These are phyloP conservation scores for Bombus huntii DNA, from an alignment of 1,140 invertebrate species.

Conservation along the genomic window DNA sequence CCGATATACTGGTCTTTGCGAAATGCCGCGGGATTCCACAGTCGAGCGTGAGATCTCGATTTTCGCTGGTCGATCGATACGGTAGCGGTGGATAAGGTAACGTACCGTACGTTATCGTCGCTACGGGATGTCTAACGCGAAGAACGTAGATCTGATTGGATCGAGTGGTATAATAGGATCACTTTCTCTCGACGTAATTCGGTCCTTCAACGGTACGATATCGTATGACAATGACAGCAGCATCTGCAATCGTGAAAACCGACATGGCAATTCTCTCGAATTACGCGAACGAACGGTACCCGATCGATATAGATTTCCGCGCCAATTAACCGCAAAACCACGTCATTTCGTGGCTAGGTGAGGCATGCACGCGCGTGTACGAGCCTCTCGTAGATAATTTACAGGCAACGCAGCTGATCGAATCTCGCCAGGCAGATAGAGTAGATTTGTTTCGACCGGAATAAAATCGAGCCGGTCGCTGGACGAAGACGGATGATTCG, in stretches of 20 bases:
- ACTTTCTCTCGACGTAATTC: too few relatives aligned
- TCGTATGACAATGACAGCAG: too few relatives aligned
- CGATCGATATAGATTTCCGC: conserved; percentile 24
- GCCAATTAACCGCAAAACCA: conserved; percentile 27
- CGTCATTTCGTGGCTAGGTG: neutral
- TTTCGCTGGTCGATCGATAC: conserved; percentile 42
- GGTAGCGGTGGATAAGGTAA: neutral
- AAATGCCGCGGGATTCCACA: conserved; percentile 73
- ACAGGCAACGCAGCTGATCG: neutral
- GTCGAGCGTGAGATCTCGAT: conserved; percentile 55
- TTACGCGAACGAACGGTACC: neutral
- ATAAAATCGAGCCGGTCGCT: neutral
- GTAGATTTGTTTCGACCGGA: neutral
- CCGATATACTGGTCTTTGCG: conserved; percentile 74
- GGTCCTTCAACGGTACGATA: too few relatives aligned
- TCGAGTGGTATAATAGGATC: too few relatives aligned
- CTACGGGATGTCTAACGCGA: too few relatives aligned
- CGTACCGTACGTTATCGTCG: neutral
- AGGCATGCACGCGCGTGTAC: neutral
- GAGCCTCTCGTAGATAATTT: neutral
- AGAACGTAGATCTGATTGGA: too few relatives aligned
- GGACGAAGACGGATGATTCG: conserved; percentile 9
- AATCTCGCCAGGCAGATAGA: neutral
- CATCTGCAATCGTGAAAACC: neutral
- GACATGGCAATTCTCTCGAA: neutral